A percentile compares a stretch with the other conserved stretches of the same genome.
Conservation (phyloP, 2,797 vertebrate species). For the Gobio occitaniae region DNA sequence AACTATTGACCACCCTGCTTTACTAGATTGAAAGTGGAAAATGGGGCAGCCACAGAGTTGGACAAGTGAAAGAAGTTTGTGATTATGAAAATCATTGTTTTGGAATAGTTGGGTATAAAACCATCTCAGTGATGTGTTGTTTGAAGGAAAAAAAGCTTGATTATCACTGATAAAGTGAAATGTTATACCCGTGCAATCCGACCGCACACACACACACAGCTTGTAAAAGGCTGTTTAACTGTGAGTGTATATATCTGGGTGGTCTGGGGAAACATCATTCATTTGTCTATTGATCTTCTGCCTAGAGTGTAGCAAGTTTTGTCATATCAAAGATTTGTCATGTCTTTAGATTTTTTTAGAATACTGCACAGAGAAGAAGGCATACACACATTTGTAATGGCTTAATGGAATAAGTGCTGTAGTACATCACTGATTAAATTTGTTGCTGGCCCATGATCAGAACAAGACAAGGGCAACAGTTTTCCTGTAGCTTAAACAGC, state of each 20-base stretch:
- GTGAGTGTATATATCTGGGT: slow-evolving; percentile 43
- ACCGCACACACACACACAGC: neutral
- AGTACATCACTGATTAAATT: neutral
- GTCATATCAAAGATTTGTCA: slow-evolving; percentile 42
- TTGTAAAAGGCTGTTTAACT: slow-evolving; percentile 22
- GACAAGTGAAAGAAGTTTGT: neutral
- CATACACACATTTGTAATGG: neutral
- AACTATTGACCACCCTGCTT: neutral
- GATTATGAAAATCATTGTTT: neutral
- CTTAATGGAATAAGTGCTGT: neutral
- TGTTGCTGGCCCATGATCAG: neutral
- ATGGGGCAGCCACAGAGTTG: slow-evolving; percentile 12
- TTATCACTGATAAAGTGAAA: slow-evolving; percentile 9
- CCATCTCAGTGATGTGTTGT: neutral
- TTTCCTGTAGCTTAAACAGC: neutral
- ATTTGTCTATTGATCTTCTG: slow-evolving; percentile 55
- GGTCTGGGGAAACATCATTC: slow-evolving; percentile 60
- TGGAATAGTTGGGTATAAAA: neutral
- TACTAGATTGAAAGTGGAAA: neutral
- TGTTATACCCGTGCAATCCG: neutral
- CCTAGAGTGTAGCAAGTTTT: slow-evolving; percentile 60
- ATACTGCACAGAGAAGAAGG: neutral
- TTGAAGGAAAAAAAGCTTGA: neutral
- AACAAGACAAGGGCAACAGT: neutral
- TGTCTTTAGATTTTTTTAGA: slow-evolving; percentile 45